These are phyloP conservation scores for Microdon myrmicae DNA, from an alignment of 2,888 invertebrate species.

Conservation along the genomic window DNA sequence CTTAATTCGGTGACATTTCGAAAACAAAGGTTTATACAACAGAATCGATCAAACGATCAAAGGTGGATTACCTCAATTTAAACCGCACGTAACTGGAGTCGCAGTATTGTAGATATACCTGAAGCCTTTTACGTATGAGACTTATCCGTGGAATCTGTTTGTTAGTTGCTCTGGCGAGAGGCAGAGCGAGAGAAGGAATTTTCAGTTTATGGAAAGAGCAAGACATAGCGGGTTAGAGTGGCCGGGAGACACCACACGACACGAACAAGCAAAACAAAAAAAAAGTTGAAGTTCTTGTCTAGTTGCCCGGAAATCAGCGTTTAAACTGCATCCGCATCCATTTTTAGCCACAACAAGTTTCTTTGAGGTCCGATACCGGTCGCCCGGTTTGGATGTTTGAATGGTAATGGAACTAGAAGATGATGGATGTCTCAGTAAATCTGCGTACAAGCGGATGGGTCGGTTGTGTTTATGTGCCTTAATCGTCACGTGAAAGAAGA, in stretches of 20 bases:
- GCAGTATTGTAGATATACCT: not conserved
- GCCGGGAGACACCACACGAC: too few relatives aligned
- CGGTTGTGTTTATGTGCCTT: conserved; percentile 32
- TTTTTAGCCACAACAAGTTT: conserved; percentile 45
- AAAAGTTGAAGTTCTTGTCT: conserved; percentile 51
- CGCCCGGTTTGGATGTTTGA: conserved; percentile 27
- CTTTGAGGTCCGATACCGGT: conserved; percentile 32
- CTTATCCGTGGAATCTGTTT: conserved; percentile 13
- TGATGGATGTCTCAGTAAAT: too few relatives aligned
- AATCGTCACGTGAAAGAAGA: too few relatives aligned
- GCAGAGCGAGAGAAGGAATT: conserved; percentile 4
- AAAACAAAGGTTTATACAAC: conserved; percentile 3
- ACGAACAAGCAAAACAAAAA: conserved; percentile 7
- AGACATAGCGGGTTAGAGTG: conserved; percentile 1
- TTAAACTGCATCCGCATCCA: conserved; percentile 52
- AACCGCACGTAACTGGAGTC: conserved; percentile 7
- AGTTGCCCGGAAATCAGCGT: conserved; percentile 51
- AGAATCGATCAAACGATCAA: conserved; percentile 30
- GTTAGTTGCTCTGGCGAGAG: conserved; percentile 9
- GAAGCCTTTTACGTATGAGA: conserved; percentile 9
- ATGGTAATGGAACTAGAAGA: conserved; percentile 46
- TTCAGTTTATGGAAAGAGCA: too few relatives aligned
- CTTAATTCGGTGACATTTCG: too few relatives aligned
- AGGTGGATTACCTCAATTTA: conserved; percentile 34
- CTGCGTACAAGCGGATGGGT: too few relatives aligned